These are phyloP conservation scores for Hipposideros armiger DNA, from an alignment of 2,113 vertebrate genomes.

Conservation along the genomic window DNA sequence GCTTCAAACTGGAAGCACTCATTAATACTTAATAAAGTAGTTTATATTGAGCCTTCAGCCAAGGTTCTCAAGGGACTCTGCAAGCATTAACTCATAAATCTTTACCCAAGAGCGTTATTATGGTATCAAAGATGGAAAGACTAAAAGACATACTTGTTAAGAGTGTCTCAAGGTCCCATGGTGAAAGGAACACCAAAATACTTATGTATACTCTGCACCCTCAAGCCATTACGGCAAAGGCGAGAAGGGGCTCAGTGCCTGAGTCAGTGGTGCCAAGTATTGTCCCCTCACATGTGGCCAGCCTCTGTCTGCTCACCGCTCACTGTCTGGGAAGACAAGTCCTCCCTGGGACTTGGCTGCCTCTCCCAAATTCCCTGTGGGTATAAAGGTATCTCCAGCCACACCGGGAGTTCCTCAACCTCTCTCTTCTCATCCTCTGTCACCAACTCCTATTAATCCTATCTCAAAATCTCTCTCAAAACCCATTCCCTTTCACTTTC, in stretches of 20 bases:
- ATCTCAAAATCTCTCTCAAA: not conserved
- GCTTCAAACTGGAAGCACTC: conserved; percentile 46
- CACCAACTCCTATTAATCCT: not conserved
- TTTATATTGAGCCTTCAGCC: conserved; percentile 48
- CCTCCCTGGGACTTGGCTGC: not conserved
- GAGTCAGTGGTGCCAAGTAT: rapidly evolving
- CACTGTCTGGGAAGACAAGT: not conserved
- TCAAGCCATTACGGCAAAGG: not conserved
- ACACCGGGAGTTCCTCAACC: not conserved
- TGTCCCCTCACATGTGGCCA: not conserved
- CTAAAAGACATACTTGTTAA: not conserved
- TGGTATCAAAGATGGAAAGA: conserved; percentile 6
- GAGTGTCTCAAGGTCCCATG: not conserved
- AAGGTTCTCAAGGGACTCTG: conserved; percentile 61
- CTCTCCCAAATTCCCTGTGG: rapidly evolving
- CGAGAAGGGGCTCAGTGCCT: rapidly evolving
- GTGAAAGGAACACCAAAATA: not conserved
- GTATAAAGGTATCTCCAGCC: not conserved
- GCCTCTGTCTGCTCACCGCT: not conserved
- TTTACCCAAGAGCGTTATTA: conserved; percentile 57
- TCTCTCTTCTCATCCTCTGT: not conserved
- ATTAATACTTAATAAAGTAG: conserved; percentile 75
- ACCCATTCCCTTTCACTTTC: not conserved
- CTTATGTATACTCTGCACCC: rapidly evolving
- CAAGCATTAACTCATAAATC: conserved; percentile 52